These are phyloP conservation scores for Porites lobata DNA, from an alignment of 92 coral and sea anemone genomes.

Conservation along the genomic window DNA sequence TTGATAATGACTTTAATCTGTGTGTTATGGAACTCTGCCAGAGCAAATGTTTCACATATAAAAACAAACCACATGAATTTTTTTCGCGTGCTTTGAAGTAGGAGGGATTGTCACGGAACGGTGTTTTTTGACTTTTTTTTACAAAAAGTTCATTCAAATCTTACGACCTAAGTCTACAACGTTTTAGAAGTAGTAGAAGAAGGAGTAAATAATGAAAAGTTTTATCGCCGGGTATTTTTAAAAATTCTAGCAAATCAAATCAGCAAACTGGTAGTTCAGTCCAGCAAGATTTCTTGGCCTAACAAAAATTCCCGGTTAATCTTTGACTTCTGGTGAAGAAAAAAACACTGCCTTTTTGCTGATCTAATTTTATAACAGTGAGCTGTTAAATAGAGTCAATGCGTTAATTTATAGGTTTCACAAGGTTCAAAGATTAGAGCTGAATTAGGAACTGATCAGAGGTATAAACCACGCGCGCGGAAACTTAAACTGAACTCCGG, in stretches of 20 bases:
- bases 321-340: not conserved
- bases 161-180: no score
- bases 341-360: not conserved
- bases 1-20: conserved; percentile 35
- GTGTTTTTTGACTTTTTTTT: not conserved
- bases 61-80: not conserved
- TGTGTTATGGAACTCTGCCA: conserved; percentile 37
- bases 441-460: not conserved
- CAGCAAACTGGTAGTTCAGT: not conserved
- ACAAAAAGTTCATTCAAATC: no score
- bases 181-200: no score
- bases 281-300: not conserved
- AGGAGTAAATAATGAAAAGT: no score
- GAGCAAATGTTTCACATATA: not conserved
- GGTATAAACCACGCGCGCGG: conserved; percentile 1
- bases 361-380: not conserved
- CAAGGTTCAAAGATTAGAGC: not conserved
- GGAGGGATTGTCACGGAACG: not conserved
- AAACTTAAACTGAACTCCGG: not conserved
- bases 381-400: not conserved
- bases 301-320: not conserved
- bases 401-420: not conserved
- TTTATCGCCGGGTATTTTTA: no score
- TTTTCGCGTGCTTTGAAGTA: not conserved
- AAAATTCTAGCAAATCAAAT: not conserved